Evolutionary conservation across 2,797 vertebrate species (phyloP).

Genomic region (Hypotaenidia philippensis): DNA sequence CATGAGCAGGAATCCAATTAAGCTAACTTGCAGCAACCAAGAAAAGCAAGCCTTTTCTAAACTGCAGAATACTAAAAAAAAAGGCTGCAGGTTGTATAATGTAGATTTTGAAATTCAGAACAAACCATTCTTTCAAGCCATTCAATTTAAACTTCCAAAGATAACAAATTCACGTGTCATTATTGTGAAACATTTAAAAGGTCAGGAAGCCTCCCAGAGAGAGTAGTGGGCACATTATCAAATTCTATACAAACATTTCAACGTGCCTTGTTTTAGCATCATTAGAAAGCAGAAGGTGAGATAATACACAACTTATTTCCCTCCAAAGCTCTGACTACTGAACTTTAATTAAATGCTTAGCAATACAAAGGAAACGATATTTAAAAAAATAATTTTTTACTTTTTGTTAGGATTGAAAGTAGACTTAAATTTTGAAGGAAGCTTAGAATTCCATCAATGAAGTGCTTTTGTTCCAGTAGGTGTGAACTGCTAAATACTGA

Average conservation of each 20-base stretch:
- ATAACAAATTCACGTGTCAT: background rate
- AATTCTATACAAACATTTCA: background rate
- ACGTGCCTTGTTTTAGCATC: background rate
- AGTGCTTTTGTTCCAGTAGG: background rate
- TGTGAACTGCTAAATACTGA: background rate
- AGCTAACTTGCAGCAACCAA: background rate
- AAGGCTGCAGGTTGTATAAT: background rate
- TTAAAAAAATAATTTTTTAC: accelerated
- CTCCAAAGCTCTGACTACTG: background rate
- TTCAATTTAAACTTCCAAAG: background rate
- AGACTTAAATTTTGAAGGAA: background rate
- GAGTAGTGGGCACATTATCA: background rate
- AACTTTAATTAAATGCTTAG: background rate
- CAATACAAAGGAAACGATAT: background rate
- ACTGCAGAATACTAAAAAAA: background rate
- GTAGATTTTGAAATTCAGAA: background rate
- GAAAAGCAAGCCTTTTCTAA: background rate
- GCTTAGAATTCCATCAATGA: background rate
- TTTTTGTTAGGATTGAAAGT: background rate
- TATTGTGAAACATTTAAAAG: background rate
- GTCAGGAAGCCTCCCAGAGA: background rate
- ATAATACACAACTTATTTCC: background rate
- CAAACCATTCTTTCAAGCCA: background rate
- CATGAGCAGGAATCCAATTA: conserved; percentile 11
- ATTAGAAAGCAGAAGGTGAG: background rate